Conservation (phyloP, 92 coral and sea anemone genomes). For the Desmophyllum pertusum region DNA sequence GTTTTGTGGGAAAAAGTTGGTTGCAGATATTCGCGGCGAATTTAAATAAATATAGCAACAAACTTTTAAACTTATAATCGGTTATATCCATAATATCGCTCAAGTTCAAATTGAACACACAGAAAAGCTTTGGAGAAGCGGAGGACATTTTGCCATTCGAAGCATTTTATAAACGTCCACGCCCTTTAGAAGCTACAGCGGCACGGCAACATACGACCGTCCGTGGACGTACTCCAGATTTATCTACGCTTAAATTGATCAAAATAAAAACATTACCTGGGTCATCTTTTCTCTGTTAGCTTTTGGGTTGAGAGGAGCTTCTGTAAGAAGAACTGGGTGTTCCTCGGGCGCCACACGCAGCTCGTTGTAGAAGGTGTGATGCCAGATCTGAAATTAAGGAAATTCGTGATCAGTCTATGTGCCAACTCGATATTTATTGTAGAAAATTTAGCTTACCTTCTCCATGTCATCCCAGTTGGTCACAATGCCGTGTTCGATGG, state of each 20-base stretch:
- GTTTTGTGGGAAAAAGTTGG: no score
- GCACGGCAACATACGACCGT: no score
- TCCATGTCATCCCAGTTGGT: conserved; percentile 99
- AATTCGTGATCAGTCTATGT: not conserved
- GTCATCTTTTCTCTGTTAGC: conserved; percentile 98
- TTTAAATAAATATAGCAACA: not conserved
- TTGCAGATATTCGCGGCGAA: conserved; percentile 13
- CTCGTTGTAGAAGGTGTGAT: conserved; percentile 88
- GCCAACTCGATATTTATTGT: not conserved
- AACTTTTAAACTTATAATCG: not conserved
- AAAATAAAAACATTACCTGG: conserved; percentile 51
- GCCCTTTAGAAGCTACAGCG: not conserved
- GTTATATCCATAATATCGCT: not conserved
- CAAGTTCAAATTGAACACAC: no score
- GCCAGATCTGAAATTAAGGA: conserved; percentile 72
- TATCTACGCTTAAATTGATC: not conserved
- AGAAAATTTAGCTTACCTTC: conserved; percentile 56
- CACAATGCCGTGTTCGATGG: conserved; percentile 99
- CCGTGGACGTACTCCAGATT: not conserved
- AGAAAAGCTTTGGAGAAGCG: not conserved
- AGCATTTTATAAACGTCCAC: conserved; percentile 1
- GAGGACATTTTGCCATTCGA: not conserved
- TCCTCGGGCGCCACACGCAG: conserved; percentile 97
- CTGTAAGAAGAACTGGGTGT: conserved; percentile 94
- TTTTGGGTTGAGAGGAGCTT: conserved; percentile 96